Conservation (phyloP, 1,140 invertebrate genomes). For the Aricia agestis region DNA sequence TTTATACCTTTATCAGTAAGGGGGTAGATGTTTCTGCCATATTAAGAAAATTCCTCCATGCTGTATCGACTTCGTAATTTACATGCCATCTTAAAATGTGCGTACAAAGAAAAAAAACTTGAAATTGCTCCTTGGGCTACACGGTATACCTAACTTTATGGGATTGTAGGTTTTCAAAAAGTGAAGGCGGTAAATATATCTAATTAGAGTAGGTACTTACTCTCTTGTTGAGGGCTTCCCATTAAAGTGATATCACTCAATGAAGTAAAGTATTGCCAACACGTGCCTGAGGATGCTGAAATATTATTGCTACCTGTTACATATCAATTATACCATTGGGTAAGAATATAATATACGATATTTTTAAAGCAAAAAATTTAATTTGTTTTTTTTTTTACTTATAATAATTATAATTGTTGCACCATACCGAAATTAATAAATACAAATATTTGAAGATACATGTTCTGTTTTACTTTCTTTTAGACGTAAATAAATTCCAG, state of each 20-base stretch:
- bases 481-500: no score
- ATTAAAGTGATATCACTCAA: constrained; percentile 31
- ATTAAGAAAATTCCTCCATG: no score
- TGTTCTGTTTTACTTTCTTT: background rate
- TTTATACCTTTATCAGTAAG: no score
- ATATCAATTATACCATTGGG: background rate
- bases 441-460: background rate
- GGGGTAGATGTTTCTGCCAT: no score
- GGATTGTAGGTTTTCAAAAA: no score
- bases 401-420: background rate
- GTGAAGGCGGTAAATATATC: no score
- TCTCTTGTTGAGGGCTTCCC: constrained; percentile 23
- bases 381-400: background rate
- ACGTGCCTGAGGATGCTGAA: constrained; percentile 25
- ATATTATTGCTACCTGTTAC: constrained; percentile 6
- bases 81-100: no score
- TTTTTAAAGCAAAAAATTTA: background rate
- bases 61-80: no score
- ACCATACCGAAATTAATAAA: background rate
- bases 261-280: constrained; percentile 46
- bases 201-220: constrained; percentile 23
- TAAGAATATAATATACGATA: background rate
- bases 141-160: no score
- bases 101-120: no score
- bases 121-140: no score